Percentiles rank a stretch among this genome's conserved stretches.
phyloP scores from a whole-genome alignment of 2,113 vertebrate species.

The Himantopus leucocephalus region DNA sequence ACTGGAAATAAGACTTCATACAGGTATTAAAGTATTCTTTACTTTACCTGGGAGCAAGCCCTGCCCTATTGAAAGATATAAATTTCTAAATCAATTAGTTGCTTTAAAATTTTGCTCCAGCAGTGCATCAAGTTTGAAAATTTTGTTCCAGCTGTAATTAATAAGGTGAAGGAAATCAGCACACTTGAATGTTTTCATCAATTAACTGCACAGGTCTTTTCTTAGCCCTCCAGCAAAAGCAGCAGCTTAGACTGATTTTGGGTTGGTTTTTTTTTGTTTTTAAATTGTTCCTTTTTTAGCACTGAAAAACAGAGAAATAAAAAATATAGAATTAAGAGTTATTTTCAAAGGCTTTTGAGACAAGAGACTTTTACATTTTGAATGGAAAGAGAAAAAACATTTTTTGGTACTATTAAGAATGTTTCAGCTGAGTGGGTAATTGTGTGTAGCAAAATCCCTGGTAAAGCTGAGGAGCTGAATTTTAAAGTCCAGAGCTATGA shows the following conservation, averaged over 20 bases:
- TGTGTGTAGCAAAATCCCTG: not conserved
- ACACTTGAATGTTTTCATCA: not conserved
- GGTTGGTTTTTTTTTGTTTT: not conserved
- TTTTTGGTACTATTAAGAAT: not conserved
- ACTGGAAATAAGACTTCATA: not conserved
- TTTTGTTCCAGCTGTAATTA: not conserved
- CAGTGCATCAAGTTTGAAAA: not conserved
- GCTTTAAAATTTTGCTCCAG: not conserved
- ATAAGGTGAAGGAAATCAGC: not conserved
- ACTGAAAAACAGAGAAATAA: not conserved
- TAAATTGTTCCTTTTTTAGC: not conserved
- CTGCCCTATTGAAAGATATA: not conserved
- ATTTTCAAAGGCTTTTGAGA: not conserved
- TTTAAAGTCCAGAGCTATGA: not conserved
- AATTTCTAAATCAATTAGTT: not conserved
- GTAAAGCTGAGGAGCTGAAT: not conserved
- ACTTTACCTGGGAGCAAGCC: not conserved
- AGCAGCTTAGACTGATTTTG: not conserved
- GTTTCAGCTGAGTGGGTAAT: not conserved
- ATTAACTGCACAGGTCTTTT: not conserved
- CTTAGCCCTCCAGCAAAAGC: not conserved
- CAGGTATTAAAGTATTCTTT: not conserved
- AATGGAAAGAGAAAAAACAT: not conserved
- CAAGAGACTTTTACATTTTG: not conserved
- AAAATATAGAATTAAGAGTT: not conserved